Base-by-base conservation (phyloP, 2,888 invertebrate species). In the Zaprionus lineosus region DNA sequence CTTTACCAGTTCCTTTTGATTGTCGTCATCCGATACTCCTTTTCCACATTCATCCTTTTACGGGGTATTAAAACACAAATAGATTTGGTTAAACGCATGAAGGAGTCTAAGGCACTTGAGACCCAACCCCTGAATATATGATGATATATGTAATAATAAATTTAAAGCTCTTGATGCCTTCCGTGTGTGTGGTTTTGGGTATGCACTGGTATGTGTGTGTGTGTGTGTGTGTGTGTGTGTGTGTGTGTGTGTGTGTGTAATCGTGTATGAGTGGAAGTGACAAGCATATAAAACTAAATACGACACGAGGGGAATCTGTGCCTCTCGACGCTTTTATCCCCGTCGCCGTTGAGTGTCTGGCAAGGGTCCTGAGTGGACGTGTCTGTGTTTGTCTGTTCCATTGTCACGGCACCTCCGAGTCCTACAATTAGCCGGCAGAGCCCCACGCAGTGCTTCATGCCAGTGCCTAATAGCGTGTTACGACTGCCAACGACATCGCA, bases 281-380 rank as follows among this genome's bases (percentile, higher is more conserved):
- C 78, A 84, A 62, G 68, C 71, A 57, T 59, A 71, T 74, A 82
- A 55, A 81, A 74, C 82, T 64, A 76, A 77, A 63, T 63, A 69
- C 58, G 69, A 83, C 53, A 77, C 57, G 58, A 63, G 61, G 18
- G 57, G 44, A 46, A 50, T 53, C 34, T 39, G 26, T 12, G 26
- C n/a, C 41, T 50, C 44, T 29, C 46, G 31, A 50, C 41, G 24
- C 12, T 11, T 36, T 34, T n/a, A n/a, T 9, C 37, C 28, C 40
- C 33, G 39, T 51, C 40, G 18, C 39, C n/a, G 28, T 41, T 37
- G 19, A 56, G 61, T 68, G 64, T 43, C 37, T 60, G 78, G 29
- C 56, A 33, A 48, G 55, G 46, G 55, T 56, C 53, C 21, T 52
- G 56, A 46, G 72, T 60, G 67, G 67, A 47, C 55, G 31, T 19